Conservation (phyloP, 1,140 invertebrate genomes). For the Hesperophylax magnus region DNA sequence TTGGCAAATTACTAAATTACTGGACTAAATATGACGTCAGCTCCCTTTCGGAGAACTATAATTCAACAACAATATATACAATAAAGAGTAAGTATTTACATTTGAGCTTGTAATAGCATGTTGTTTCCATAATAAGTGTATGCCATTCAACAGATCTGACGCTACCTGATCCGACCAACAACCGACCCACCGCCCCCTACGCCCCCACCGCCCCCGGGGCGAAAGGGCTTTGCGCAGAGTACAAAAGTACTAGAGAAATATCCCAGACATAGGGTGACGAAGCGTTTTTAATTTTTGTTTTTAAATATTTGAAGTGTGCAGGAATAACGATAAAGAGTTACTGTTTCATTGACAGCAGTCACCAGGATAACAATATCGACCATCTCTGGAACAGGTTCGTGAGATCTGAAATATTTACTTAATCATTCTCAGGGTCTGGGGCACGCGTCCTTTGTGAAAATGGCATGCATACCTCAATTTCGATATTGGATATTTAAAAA, state of each 20-base stretch:
- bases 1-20: too few relatives aligned
- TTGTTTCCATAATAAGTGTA: slow-evolving; percentile 38
- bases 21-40: background rate
- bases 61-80: slow-evolving; percentile 2
- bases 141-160: slow-evolving; percentile 39
- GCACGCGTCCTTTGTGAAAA: too few relatives aligned
- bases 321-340: background rate
- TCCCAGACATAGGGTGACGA: slow-evolving; percentile 4
- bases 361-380: too few relatives aligned
- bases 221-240: slow-evolving; percentile 32
- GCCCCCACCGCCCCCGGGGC: background rate
- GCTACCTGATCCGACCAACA: slow-evolving; percentile 16
- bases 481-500: too few relatives aligned
- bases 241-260: slow-evolving; percentile 30
- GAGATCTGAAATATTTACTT: too few relatives aligned
- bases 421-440: too few relatives aligned
- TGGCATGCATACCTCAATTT: too few relatives aligned
- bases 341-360: too few relatives aligned
- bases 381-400: too few relatives aligned
- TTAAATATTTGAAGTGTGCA: too few relatives aligned
- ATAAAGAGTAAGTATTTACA: slow-evolving; percentile 26
- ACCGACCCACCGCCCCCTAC: too few relatives aligned
- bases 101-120: slow-evolving; percentile 38
- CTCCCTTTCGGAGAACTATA: background rate
- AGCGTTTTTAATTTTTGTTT: slow-evolving; percentile 2